Evolutionary conservation across 1,140 invertebrate genomes (phyloP).

Genomic region (Brachionus paranguensis): DNA sequence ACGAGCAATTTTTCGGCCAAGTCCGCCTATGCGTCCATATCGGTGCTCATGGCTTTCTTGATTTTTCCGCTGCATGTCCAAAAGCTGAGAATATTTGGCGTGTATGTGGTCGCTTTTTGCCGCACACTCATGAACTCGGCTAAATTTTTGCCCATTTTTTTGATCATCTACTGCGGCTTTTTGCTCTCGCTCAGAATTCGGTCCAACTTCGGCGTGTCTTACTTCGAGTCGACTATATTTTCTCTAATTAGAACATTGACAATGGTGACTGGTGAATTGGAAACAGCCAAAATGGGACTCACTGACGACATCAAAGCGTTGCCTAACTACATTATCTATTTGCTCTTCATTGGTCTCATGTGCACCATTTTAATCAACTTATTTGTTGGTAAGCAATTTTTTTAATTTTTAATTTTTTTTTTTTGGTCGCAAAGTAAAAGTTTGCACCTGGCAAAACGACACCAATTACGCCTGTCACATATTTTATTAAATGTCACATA

Average conservation of each 20-base stretch:
- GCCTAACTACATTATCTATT: conserved; percentile 33
- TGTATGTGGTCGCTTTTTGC: conserved; percentile 39
- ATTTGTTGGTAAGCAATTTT: conserved; percentile 16
- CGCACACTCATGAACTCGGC: conserved; percentile 29
- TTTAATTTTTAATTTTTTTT: too few species aligned
- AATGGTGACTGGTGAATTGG: conserved; percentile 35
- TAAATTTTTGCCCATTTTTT: conserved; percentile 34
- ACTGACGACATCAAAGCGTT: background rate
- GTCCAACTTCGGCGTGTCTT: conserved; percentile 27
- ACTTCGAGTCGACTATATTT: conserved; percentile 12
- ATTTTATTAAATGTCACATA: too few species aligned
- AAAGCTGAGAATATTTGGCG: conserved; percentile 34
- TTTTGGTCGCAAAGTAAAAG: too few species aligned
- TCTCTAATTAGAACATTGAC: conserved; percentile 13
- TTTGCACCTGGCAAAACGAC: too few species aligned
- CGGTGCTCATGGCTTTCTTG: conserved; percentile 3
- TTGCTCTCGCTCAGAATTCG: conserved; percentile 27
- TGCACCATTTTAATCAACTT: conserved; percentile 38
- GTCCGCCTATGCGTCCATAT: conserved; percentile 9
- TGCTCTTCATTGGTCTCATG: conserved; percentile 38
- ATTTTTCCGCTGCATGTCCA: conserved; percentile 35
- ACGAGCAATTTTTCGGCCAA: background rate
- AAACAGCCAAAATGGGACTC: conserved; percentile 24
- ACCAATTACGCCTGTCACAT: too few species aligned
- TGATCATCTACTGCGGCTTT: conserved; percentile 23